Evolutionary conservation across 2,888 invertebrate genomes (phyloP).

Genomic region (Drosophila helvetica): DNA sequence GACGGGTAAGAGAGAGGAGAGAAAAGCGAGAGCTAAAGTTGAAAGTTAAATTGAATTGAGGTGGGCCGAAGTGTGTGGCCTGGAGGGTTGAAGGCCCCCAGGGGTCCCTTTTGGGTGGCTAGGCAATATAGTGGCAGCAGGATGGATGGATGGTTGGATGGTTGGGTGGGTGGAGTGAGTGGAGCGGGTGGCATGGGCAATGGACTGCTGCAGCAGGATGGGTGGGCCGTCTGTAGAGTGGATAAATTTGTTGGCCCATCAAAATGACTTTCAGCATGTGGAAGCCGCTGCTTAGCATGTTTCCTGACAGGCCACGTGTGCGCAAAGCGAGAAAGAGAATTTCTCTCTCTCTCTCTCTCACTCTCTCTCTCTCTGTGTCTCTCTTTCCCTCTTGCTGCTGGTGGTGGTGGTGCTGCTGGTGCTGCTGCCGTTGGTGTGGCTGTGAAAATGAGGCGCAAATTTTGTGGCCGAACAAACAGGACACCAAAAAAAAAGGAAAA

Average conservation of each 20-base stretch:
- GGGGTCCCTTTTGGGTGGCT: constrained; percentile 55
- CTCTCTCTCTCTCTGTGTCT: constrained; percentile 9
- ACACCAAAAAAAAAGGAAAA: constrained; percentile 24
- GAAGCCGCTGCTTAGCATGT: constrained; percentile 78
- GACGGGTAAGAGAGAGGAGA: constrained; percentile 9
- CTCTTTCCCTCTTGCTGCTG: constrained; percentile 9
- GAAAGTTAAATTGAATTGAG: constrained; percentile 78
- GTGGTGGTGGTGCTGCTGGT: constrained; percentile 7
- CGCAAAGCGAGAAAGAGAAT: constrained; percentile 37
- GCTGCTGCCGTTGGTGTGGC: constrained; percentile 10
- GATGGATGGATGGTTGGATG: constrained; percentile 36
- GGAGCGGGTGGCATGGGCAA: constrained; percentile 12
- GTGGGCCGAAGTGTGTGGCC: constrained; percentile 44
- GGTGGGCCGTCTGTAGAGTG: constrained; percentile 27
- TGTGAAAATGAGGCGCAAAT: constrained; percentile 80
- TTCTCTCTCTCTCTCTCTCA: constrained; percentile 9
- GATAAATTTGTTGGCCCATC: constrained; percentile 53
- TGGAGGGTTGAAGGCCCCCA: constrained; percentile 48
- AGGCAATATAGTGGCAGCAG: constrained; percentile 51
- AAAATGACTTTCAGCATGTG: constrained; percentile 77
- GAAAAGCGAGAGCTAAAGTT: constrained; percentile 53
- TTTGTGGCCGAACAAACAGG: constrained; percentile 71
- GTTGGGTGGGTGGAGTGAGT: constrained; percentile 13
- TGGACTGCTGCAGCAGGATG: not conserved
- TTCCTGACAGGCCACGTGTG: constrained; percentile 79